Base-by-base conservation (phyloP, 2,888 invertebrate genomes). In the Volucella bombylans region DNA sequence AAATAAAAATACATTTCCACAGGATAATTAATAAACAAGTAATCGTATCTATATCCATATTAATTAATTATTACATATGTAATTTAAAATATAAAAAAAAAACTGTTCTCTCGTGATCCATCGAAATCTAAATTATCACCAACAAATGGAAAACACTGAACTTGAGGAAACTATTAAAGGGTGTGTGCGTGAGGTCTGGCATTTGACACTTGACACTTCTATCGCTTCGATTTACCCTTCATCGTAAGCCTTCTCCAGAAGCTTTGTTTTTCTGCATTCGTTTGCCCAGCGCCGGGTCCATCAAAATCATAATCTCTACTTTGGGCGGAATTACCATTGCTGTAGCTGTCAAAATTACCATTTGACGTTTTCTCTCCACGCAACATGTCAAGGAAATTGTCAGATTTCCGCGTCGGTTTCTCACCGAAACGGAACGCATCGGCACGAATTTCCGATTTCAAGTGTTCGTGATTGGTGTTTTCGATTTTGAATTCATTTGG, bases 401-500 rank as follows among this genome's bases (percentile, higher is more conserved):
- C 92, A 50, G 91, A 90, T 87, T 91, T 92, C 82, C 91, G 91
- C 64, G 92, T 92, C 87, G 92, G 92, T 87, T 93, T 93, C 79
- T 93, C 92, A 8, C 93, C 93, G 89, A 95, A 94, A 90, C 94
- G 94, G 62, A 95, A 93, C 86, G 94, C 94, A 90, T 94, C 94
- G 49, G 94, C 94, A 91, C 94, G 94, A 77, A 95, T 92, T 88
- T 95, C 94, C 49, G 94, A 93, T 91, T 95, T 95, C 87, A 95
- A 92, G 89, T 95, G 94, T 90, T 95, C 95, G 65, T 94, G 94
- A 88, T 94, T 94, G 89, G 94, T 94, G 89, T 94, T 94, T 88
- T 95, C 95, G 87, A 94, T 94, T 89, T 94, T 94, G 91, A 95
- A 95, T 92, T 95, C 95, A 91, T 94, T 94, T 87, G 95, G 95